A percentile compares a stretch with the other conserved stretches of the same genome.
Evolutionary conservation across 2,888 invertebrate species (phyloP).

Genomic region (Cylloceria caligata): DNA sequence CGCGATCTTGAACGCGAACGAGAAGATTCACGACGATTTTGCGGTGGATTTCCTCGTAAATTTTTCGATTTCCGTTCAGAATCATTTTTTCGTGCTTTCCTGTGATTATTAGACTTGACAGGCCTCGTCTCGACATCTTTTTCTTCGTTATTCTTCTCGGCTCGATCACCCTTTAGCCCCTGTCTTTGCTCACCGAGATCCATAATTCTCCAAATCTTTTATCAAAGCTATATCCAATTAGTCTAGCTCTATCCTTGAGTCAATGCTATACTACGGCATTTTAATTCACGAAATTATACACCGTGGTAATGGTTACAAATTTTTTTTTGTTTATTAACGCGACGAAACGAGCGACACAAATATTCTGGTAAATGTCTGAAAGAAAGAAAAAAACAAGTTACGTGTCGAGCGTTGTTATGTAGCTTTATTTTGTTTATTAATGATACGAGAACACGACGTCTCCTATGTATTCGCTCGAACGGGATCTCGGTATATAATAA

Average conservation of each 20-base stretch:
- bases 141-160: constrained; percentile 35
- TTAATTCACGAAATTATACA: constrained; percentile 18
- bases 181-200: constrained; percentile 34
- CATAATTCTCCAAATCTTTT: constrained; percentile 46
- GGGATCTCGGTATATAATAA: too few species aligned
- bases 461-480: not conserved
- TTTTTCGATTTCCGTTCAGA: constrained; percentile 33
- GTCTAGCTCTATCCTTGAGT: constrained; percentile 11
- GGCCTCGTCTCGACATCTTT: constrained; percentile 33
- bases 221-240: constrained; percentile 42
- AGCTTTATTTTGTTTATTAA: constrained; percentile 25
- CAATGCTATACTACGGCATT: constrained; percentile 20
- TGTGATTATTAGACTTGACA: constrained; percentile 15
- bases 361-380: constrained; percentile 17
- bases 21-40: constrained; percentile 47
- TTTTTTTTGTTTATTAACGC: constrained; percentile 23
- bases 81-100: constrained; percentile 26
- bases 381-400: constrained; percentile 39
- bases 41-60: constrained; percentile 32
- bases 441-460: not conserved
- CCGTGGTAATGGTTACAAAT: not conserved
- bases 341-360: constrained; percentile 7
- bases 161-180: constrained; percentile 18
- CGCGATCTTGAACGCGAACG: constrained; percentile 70
- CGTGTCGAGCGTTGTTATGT: constrained; percentile 51